Evolutionary conservation across 2,888 invertebrate species (phyloP), one percentile per base, ranked within the genome.

Genomic region (Masnerella sp.): DNA sequence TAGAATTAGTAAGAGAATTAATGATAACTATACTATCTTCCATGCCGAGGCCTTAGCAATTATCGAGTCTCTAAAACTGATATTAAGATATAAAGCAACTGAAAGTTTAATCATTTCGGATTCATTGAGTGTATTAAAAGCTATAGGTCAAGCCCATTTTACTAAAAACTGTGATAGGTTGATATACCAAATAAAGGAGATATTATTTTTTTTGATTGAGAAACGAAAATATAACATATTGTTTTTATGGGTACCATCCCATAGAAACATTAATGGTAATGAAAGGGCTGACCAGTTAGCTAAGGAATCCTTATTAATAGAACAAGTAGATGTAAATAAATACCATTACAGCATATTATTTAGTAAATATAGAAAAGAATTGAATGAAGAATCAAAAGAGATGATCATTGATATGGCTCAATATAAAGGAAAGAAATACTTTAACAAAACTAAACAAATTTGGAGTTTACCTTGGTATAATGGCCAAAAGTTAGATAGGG

Each of bases 181-280:
- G 5, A 47, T 47, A n/a, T 47, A 47, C 20, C 28, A 17, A 30
- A 30, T 47, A 2, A 47, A 47, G 9, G 47, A 47, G 17, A 1
- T 47, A 2, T 12, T 43, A n/a, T 17, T 22, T n/a, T 17, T 30
- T 30, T 30, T 25, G 7, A 11, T 12, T 2, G n/a, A 8, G 15
- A 47, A 28, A n/a, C 28, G 17, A 17, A 47, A 30, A 8, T 9
- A 17, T 30, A 30, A 5, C 17, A 15, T 47, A 12, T 30, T 30
- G 1, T 47, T 47, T 17, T 2, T 47, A 30, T 47, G 47, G 47
- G 17, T 30, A 7, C 47, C 30, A 8, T 47, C 47, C 1, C 47
- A 47, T n/a, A 47, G 47, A 30, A 17, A 17, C 5, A 47, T 47
- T 5, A 12, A n/a, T 1, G 47, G 47, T 14, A 47, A 30, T n/a